These are phyloP conservation scores for Drosophila auraria DNA, from an alignment of 1,140 invertebrate genomes.

Conservation along the genomic window DNA sequence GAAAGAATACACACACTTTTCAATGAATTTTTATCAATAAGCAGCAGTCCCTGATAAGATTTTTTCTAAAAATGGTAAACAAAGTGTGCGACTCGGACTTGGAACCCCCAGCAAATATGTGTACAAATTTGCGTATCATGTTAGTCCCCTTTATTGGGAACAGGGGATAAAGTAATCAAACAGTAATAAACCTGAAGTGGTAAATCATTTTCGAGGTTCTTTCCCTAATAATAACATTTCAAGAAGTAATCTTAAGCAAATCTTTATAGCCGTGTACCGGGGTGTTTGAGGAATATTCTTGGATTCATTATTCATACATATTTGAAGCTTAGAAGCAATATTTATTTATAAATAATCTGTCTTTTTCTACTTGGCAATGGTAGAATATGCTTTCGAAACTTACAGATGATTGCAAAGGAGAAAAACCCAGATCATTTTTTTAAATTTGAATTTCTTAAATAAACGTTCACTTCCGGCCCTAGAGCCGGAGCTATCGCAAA, in stretches of 20 bases:
- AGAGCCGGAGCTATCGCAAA: background rate
- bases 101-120: background rate
- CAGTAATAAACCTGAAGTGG: background rate
- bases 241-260: background rate
- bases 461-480: background rate
- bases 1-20: background rate
- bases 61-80: conserved; percentile 6
- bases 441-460: background rate
- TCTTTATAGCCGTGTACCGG: background rate
- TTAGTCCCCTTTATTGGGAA: background rate
- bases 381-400: no score
- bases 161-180: background rate
- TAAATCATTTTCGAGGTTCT: background rate
- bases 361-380: no score
- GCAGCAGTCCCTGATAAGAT: conserved; percentile 26
- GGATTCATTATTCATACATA: background rate
- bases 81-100: background rate
- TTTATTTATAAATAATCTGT: background rate
- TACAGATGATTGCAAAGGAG: no score
- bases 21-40: conserved; percentile 18
- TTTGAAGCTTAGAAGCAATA: background rate
- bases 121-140: conserved; percentile 1
- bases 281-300: background rate
- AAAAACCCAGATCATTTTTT: background rate
- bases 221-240: background rate